Conservation (phyloP, 2,888 invertebrate species). For the Caenorhabditis plicata region DNA sequence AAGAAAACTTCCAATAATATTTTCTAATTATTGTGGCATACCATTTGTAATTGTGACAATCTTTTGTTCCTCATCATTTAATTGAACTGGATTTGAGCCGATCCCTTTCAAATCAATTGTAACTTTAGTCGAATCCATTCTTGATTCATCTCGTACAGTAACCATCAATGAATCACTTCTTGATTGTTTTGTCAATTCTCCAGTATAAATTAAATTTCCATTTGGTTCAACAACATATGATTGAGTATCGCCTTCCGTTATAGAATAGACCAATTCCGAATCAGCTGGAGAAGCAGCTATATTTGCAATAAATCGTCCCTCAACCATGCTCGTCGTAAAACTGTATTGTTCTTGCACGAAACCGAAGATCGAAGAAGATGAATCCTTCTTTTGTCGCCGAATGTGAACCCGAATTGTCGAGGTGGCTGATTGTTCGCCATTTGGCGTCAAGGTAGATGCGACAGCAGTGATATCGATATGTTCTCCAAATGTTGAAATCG, state of each 20-base stretch:
- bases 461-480: conserved; percentile 28
- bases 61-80: background rate
- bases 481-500: conserved; percentile 24
- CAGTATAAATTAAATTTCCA: conserved; percentile 19
- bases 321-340: conserved; percentile 2
- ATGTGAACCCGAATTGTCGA: conserved; percentile 16
- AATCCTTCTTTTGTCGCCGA: conserved; percentile 7
- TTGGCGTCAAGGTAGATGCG: no score
- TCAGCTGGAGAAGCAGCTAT: conserved; percentile 5
- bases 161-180: conserved; percentile 17
- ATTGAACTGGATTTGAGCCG: conserved; percentile 10
- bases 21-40: conserved; percentile 4
- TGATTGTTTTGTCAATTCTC: conserved; percentile 12
- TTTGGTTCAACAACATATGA: conserved; percentile 14
- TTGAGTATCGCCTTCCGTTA: conserved; percentile 23
- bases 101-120: conserved; percentile 15
- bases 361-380: conserved; percentile 24
- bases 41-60: background rate
- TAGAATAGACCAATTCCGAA: conserved; percentile 9
- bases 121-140: conserved; percentile 14
- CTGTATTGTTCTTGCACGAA: conserved; percentile 19
- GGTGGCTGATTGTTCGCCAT: conserved; percentile 11
- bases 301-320: conserved; percentile 10
- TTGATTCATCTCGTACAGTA: conserved; percentile 15
- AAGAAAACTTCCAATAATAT: no score